Evolutionary conservation across 2,113 vertebrate species (phyloP).

Genomic region (Brachypodius melanocephalos): DNA sequence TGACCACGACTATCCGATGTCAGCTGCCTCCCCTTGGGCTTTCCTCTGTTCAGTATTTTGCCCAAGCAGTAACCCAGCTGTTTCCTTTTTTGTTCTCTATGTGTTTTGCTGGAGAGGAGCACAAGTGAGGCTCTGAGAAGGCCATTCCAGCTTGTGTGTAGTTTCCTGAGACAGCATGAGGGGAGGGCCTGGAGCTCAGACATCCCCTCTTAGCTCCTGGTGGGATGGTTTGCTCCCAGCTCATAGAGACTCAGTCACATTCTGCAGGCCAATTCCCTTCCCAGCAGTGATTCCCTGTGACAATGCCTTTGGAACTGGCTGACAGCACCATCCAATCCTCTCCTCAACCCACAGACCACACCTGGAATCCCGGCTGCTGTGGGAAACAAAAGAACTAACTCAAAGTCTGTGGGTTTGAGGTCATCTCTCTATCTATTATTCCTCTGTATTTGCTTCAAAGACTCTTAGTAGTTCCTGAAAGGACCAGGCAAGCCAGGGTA

Average conservation of each 20-base stretch:
- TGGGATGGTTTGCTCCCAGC: not conserved
- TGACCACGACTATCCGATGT: not conserved
- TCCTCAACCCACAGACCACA: not conserved
- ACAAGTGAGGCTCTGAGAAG: not conserved
- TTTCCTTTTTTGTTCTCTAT: not conserved
- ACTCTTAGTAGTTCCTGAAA: not conserved
- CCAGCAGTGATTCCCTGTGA: not conserved
- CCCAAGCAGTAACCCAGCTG: not conserved
- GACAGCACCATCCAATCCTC: not conserved
- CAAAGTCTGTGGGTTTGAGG: not conserved
- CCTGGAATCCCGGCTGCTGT: not conserved
- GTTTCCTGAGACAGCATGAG: not conserved
- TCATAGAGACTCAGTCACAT: accelerated
- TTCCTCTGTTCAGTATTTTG: not conserved
- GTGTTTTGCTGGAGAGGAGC: not conserved
- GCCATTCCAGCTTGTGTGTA: accelerated
- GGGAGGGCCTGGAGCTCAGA: not conserved
- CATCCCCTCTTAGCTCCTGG: not conserved
- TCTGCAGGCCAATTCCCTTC: not conserved
- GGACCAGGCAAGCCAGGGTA: accelerated
- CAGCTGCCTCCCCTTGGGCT: not conserved
- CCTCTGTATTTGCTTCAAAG: not conserved
- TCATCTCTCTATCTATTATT: not conserved
- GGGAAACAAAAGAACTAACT: not conserved
- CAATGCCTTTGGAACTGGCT: not conserved